A percentile compares a stretch with the other conserved stretches of the same genome.
These are phyloP conservation scores for Apocrypta bakeri DNA, from an alignment of 1,140 invertebrate genomes.

Conservation along the genomic window DNA sequence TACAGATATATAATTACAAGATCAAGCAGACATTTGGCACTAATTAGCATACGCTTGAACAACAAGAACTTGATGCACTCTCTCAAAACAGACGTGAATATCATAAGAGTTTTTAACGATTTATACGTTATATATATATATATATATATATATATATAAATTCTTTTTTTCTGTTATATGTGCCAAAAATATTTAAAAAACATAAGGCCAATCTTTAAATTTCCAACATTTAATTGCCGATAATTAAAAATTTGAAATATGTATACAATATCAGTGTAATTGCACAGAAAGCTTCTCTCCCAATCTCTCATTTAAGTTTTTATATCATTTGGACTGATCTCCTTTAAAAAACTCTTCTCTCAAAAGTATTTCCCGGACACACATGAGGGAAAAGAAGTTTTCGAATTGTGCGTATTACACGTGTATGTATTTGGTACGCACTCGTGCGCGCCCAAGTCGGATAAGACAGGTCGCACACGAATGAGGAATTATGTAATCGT, in stretches of 20 bases:
- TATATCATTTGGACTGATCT: not conserved
- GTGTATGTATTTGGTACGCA: not conserved
- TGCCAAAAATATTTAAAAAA: not conserved
- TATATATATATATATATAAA: no score
- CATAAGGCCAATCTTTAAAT: not conserved
- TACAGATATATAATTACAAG: not conserved
- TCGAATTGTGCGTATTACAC: not conserved
- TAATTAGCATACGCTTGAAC: not conserved
- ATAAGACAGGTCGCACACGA: slow-evolving; percentile 13
- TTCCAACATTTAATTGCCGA: not conserved
- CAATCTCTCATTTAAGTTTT: not conserved
- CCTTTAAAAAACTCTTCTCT: not conserved
- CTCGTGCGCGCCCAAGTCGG: slow-evolving; percentile 8
- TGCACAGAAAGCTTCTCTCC: not conserved
- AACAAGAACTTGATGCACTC: not conserved
- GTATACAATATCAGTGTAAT: not conserved
- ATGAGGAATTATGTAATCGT: slow-evolving; percentile 44
- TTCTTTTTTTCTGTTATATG: no score
- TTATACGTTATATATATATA: not conserved
- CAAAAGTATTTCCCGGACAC: not conserved
- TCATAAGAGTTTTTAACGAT: not conserved
- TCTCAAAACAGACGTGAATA: not conserved
- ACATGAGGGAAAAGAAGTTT: not conserved
- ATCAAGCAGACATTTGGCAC: not conserved
- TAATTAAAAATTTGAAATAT: not conserved